A percentile compares a stretch with the other conserved stretches of the same genome.
phyloP scores from a whole-genome alignment of 2,797 vertebrate species.

The Nannoperca australis region DNA sequence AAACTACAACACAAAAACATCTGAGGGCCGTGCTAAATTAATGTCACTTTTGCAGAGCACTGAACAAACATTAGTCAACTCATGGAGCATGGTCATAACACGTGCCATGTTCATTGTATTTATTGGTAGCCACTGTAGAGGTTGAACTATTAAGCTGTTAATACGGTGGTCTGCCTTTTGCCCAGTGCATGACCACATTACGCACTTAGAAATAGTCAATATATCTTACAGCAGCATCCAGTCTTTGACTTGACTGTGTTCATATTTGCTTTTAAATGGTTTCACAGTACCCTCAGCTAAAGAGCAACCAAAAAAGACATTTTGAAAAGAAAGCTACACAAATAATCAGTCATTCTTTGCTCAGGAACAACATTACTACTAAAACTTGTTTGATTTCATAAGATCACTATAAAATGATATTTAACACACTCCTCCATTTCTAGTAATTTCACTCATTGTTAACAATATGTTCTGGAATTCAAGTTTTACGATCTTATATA shows the following conservation, averaged over 20 bases:
- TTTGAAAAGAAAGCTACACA: not conserved
- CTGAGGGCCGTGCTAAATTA: not conserved
- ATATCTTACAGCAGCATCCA: not conserved
- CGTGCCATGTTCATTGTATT: not conserved
- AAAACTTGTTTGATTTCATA: not conserved
- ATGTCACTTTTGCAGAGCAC: not conserved
- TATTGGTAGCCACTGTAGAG: not conserved
- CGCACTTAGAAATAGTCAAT: not conserved
- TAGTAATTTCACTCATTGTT: too few species aligned
- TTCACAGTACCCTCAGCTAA: not conserved
- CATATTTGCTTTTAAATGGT: not conserved
- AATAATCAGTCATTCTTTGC: conserved; percentile 14
- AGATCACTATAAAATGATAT: not conserved
- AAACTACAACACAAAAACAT: not conserved
- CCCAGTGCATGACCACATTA: not conserved
- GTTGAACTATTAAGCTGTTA: not conserved
- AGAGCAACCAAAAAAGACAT: not conserved
- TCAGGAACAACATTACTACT: conserved; percentile 23
- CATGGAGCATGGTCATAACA: not conserved
- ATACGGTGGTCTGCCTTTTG: not conserved
- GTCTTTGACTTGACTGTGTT: not conserved
- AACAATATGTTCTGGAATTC: too few species aligned
- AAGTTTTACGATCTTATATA: too few species aligned
- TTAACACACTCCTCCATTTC: too few species aligned
- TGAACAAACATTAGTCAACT: not conserved